Base-by-base conservation (phyloP, 2,113 vertebrate genomes). In the Thamnaconus septentrionalis region DNA sequence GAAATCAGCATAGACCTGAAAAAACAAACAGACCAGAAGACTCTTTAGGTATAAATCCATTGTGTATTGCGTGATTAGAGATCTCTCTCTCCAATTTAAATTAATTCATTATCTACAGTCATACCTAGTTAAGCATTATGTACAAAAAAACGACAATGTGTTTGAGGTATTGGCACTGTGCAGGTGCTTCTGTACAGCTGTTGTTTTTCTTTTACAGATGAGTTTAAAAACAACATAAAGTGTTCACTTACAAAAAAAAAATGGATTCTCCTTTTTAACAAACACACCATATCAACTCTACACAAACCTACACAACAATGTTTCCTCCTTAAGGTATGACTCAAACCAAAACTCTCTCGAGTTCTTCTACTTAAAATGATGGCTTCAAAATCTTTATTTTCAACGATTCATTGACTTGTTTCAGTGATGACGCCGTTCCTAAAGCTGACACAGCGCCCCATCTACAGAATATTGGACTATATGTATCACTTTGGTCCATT, bases 151-250 rank as follows among this genome's bases (percentile, higher is more conserved):
- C 10, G 9, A 50, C 47, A 31, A 31, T 31, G 1, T 31, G 18
- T 31, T 31, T 31, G 18, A 31, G 18, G 18, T 31, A 31, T 31
- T 31, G 18, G 18, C 18, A 31, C 18, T 31, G 50, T 53, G 66
- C 41, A 49, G 4, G 43, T 58, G 3, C 46, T 61, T 18, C 41
- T 58, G 42, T 62, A 46, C 56, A 82, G 59, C 8, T 51, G 64
- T 64, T 56, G 58, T 48, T 53, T 31, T 31, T 31, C 18, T 31
- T 62, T 61, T n/a, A 54, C 53, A n/a, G 52, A 58, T 7, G 39
- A 56, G 41, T 64, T 73, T 75, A 66, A 80, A 84, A 78, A 80
- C 57, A 81, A 81, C 18, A 57, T 59, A 31, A 31, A 31, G 18
- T 31, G 18, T 31, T 31, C 18, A 31, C 18, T 31, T 31, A 31